Conservation (phyloP, 2,888 invertebrate species). For the Drosophila pseudotakahashii region DNA sequence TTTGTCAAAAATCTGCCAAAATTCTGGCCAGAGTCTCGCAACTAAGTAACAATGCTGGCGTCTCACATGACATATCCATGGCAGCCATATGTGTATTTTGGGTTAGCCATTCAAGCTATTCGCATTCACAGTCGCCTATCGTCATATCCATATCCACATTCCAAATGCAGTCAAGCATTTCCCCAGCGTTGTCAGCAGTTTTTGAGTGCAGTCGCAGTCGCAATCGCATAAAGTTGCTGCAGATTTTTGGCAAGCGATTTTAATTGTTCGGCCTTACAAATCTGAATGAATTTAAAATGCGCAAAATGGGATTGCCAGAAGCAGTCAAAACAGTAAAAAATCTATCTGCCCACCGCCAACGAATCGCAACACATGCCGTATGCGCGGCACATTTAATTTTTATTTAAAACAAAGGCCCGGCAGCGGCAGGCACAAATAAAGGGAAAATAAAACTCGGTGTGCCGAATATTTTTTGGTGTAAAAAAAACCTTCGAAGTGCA, state of each 20-base stretch:
- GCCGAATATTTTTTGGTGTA: conserved; percentile 24
- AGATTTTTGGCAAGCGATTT: conserved; percentile 68
- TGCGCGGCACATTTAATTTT: conserved; percentile 48
- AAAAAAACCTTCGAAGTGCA: conserved; percentile 39
- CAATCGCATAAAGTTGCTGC: conserved; percentile 56
- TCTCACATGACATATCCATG: conserved; percentile 67
- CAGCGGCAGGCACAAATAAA: conserved; percentile 36
- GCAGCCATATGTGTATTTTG: conserved; percentile 57
- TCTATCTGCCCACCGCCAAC: conserved; percentile 9
- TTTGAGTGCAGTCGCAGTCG: conserved; percentile 42
- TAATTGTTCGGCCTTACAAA: conserved; percentile 64
- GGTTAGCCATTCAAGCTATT: conserved; percentile 25
- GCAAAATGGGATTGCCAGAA: conserved; percentile 31
- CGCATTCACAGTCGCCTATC: background rate
- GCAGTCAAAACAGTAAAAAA: conserved; percentile 50
- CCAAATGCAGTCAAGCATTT: conserved; percentile 54
- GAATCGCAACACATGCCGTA: conserved; percentile 42
- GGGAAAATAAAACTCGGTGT: conserved; percentile 28
- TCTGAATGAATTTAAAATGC: conserved; percentile 63
- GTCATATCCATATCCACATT: conserved; percentile 8
- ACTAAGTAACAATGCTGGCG: conserved; percentile 43
- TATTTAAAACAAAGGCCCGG: conserved; percentile 32
- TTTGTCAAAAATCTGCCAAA: conserved; percentile 69
- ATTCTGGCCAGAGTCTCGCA: conserved; percentile 33
- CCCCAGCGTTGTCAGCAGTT: conserved; percentile 52